Evolutionary conservation across 2,888 invertebrate species (phyloP), one percentile per base, ranked within the genome.

Genomic region (Carpatolechia fugitivella): DNA sequence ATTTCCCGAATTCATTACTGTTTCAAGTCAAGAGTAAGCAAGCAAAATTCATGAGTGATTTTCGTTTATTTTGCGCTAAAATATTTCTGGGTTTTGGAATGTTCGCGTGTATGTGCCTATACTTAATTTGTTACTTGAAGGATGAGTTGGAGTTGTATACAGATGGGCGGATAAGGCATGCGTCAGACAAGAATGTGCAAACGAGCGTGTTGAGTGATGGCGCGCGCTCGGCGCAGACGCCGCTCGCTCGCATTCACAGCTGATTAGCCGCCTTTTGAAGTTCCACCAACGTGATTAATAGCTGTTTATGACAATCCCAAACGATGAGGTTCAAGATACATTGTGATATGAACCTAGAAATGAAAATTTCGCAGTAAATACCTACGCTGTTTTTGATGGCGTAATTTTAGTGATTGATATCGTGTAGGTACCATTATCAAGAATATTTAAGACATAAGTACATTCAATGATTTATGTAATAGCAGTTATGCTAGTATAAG

Each of bases 211-310:
- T 35, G 35, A n/a, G 35, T 35, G n/a, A 35, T 4, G 82, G 76
- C 72, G 5, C 20, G 40, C 24, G 38, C 7, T 24, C 36, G 29
- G 16, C 18, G 65, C 72, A 74, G 72, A 70, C 76, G 78, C 80
- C 73, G 65, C 63, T 56, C 63, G 82, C 72, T 44, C 82, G 72
- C 83, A 79, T 85, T 85, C 81, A 78, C 80, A 83, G 77, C 84
- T 85, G 85, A 86, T 85, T 85, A 85, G 76, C 80, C 81, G 76
- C 74, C 77, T 81, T 85, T 83, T 80, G 82, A 84, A 83, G 82
- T 78, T 74, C 78, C 72, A 68, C 71, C 76, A 83, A 80, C 80
- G 72, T 63, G 72, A 35, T 85, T 3, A 35, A 35, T 85, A 82
- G 82, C 82, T 80, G 80, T 74, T 78, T 80, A 80, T 80, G 82